Percentiles rank a stretch among this genome's conserved stretches.
Conservation (phyloP, 2,888 invertebrate genomes). For the Drosophila niveifrons region DNA sequence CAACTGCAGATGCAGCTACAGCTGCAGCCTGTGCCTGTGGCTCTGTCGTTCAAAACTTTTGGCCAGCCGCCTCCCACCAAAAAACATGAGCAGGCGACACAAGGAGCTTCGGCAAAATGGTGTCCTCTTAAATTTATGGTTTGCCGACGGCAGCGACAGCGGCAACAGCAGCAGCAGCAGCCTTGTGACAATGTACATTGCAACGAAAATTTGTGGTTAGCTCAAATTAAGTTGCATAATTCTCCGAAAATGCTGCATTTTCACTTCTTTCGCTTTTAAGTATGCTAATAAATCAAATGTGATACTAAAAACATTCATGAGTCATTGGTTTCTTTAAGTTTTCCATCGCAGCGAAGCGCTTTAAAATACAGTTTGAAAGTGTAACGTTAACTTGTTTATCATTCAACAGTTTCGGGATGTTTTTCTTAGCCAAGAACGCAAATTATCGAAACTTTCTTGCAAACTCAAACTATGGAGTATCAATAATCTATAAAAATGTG, state of each 20-base stretch:
- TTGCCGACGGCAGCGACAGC: slow-evolving; percentile 54
- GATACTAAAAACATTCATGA: slow-evolving; percentile 39
- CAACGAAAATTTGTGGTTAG: slow-evolving; percentile 65
- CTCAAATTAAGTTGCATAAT: slow-evolving; percentile 67
- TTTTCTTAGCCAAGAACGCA: not conserved
- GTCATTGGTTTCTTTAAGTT: slow-evolving; percentile 29
- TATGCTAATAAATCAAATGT: slow-evolving; percentile 59
- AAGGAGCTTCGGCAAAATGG: not conserved
- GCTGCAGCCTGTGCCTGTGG: slow-evolving; percentile 28
- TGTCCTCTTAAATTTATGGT: slow-evolving; percentile 61
- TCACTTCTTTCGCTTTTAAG: slow-evolving; percentile 35
- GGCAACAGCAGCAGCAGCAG: slow-evolving; percentile 42
- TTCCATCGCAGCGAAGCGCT: not conserved
- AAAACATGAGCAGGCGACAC: slow-evolving; percentile 8
- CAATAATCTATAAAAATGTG: too few relatives aligned
- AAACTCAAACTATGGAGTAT: not conserved
- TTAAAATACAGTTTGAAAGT: slow-evolving; percentile 6
- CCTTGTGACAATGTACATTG: slow-evolving; percentile 60
- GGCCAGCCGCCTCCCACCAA: slow-evolving; percentile 5
- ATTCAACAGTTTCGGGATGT: not conserved
- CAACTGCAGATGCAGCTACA: slow-evolving; percentile 8
- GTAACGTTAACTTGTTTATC: not conserved
- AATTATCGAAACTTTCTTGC: not conserved
- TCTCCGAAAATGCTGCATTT: slow-evolving; percentile 47
- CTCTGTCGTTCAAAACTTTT: slow-evolving; percentile 52